Evolutionary conservation across 2,888 invertebrate species (phyloP).

Genomic region (Scaptomyza flava): DNA sequence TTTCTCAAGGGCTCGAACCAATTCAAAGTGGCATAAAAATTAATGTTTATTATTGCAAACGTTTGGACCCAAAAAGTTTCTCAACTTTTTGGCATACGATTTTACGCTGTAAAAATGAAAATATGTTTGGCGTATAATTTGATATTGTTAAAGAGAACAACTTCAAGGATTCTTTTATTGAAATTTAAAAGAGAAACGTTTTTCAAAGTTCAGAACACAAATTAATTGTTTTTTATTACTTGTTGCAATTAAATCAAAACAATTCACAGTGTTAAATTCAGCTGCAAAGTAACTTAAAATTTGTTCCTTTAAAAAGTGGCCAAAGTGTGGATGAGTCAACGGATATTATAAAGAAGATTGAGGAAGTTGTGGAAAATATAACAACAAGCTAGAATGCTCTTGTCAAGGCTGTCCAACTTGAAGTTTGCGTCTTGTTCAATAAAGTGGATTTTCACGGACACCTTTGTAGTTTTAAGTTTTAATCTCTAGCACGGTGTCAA

Average conservation of each 20-base stretch:
- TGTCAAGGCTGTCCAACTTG: not conserved
- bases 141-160: not conserved
- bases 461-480: slow-evolving; percentile 17
- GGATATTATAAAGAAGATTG: slow-evolving; percentile 13
- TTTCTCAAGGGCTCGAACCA: slow-evolving; percentile 45
- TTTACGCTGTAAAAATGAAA: not conserved
- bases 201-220: too few relatives aligned
- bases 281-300: not conserved
- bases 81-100: slow-evolving; percentile 14
- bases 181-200: not conserved
- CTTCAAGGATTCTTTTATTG: not conserved
- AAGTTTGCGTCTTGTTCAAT: not conserved
- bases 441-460: slow-evolving; percentile 20
- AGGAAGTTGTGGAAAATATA: slow-evolving; percentile 1
- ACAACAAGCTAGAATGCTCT: not conserved
- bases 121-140: slow-evolving; percentile 12
- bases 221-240: too few relatives aligned
- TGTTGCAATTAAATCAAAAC: not conserved
- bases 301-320: not conserved
- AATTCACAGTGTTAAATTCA: not conserved
- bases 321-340: not conserved
- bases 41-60: slow-evolving; percentile 53
- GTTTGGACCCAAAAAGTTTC: slow-evolving; percentile 23
- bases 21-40: slow-evolving; percentile 53
- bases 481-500: slow-evolving; percentile 15